phyloP scores from a whole-genome alignment of 2,888 invertebrate species.

The Sacculina carcini region DNA sequence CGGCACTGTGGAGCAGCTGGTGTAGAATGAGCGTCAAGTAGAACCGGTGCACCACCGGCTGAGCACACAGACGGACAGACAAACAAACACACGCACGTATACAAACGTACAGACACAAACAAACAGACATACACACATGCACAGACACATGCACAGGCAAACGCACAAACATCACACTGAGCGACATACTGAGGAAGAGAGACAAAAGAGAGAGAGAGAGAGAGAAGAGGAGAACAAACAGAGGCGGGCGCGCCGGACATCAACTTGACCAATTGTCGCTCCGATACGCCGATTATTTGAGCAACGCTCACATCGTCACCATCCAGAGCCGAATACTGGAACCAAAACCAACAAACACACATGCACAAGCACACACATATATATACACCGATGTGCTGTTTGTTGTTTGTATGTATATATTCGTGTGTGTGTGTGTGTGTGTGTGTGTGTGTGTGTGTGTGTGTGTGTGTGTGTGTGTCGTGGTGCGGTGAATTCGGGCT shows the following conservation, averaged over 20 bases:
- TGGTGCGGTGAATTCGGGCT: no score
- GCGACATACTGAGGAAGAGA: background rate
- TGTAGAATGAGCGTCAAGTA: conserved; percentile 61
- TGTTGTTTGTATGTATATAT: no score
- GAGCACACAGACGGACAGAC: background rate
- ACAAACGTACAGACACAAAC: background rate
- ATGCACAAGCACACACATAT: no score
- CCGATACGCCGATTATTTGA: conserved; percentile 44
- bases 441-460: no score
- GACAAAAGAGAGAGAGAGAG: background rate
- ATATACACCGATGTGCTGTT: no score
- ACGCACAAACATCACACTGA: background rate
- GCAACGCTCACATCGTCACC: conserved; percentile 40
- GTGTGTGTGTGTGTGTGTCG: no score
- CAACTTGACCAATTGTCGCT: conserved; percentile 38
- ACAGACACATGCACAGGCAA: background rate
- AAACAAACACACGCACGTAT: background rate
- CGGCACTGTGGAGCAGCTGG: conserved; percentile 23
- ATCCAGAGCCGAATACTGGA: conserved; percentile 34
- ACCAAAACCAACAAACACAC: no score
- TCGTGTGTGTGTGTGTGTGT: no score
- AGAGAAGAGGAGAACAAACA: conserved; percentile 5
- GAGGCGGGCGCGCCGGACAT: conserved; percentile 34
- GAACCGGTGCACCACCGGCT: conserved; percentile 40
- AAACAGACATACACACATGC: background rate